Base-by-base conservation (phyloP, 92 coral and sea anemone genomes). In the Umimayanthus chanpuru region DNA sequence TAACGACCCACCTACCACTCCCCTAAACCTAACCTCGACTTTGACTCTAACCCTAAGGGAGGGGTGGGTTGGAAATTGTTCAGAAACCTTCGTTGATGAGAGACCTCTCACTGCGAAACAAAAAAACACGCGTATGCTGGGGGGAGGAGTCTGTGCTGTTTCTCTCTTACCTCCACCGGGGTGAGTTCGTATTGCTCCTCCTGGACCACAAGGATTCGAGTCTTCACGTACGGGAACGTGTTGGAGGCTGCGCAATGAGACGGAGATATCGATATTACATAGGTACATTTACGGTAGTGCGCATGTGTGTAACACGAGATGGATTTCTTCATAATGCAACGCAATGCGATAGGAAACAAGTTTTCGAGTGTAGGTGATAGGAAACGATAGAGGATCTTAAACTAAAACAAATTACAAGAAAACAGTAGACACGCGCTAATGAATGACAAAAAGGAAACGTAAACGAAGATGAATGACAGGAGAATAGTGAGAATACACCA, bases 161-260 rank as follows among this genome's bases (percentile, higher is more conserved):
- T 18, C 12, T 61, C 9, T 41, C 85, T 73, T 85, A 97, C 99
- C 99, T 97, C 99, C 3, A 97, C 96, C 25, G 99, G 99, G 0
- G 99, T 97, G 15, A 97, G 92, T 65, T 97, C 99, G 76, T 97
- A 97, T 72, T 97, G 99, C 89, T 97, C 99, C 83, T 97, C 99
- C 80, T 97, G 99, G 23, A 97, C 99, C 29, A 97, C 98, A 29
- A 97, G 95, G 73, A 97, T 95, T 90, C 99, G 93, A 88, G 96
- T 97, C 93, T 97, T 97, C 5, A 97, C 94, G 88, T 97, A 97
- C 47, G 99, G 99, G 79, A 97, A 97, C 9, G 96, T 93, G 88
- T 97, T 96, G 78, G 99, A 95, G 26, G 98, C 99, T 97, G 6
- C 14, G 25, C 23, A 61, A 20, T 61, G 25, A 61, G n/a, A 61